Conservation (phyloP, 2,797 vertebrate species). For the Oreortyx pictus region DNA sequence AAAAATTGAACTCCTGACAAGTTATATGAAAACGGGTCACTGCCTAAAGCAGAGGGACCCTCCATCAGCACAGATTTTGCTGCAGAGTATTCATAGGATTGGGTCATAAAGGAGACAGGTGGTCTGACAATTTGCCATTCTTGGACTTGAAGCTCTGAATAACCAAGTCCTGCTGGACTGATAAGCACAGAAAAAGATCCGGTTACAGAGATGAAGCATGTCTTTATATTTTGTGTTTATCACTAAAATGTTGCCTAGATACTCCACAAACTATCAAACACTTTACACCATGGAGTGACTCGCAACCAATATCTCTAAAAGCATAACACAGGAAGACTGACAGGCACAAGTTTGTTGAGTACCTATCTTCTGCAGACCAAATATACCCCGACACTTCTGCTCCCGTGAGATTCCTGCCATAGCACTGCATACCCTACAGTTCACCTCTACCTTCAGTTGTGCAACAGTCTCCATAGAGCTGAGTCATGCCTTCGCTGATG, state of each 20-base stretch:
- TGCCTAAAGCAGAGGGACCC: background rate
- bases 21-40: background rate
- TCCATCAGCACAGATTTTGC: background rate
- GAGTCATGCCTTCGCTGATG: accelerated
- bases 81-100: background rate
- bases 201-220: conserved; percentile 20
- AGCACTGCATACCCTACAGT: background rate
- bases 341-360: conserved; percentile 54
- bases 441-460: background rate
- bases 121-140: background rate
- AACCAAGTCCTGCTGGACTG: background rate
- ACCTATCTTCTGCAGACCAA: background rate
- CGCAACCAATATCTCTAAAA: background rate
- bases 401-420: background rate
- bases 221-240: conserved; percentile 37
- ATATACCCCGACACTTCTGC: background rate
- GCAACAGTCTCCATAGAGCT: background rate
- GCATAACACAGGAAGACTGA: conserved; percentile 9
- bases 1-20: conserved; percentile 24
- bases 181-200: background rate
- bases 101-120: accelerated
- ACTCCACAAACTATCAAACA: conserved; percentile 51
- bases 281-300: background rate
- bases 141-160: background rate
- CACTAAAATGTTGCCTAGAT: conserved; percentile 61